phyloP scores from a whole-genome alignment of 2,888 invertebrate genomes.

The Empis livida region DNA sequence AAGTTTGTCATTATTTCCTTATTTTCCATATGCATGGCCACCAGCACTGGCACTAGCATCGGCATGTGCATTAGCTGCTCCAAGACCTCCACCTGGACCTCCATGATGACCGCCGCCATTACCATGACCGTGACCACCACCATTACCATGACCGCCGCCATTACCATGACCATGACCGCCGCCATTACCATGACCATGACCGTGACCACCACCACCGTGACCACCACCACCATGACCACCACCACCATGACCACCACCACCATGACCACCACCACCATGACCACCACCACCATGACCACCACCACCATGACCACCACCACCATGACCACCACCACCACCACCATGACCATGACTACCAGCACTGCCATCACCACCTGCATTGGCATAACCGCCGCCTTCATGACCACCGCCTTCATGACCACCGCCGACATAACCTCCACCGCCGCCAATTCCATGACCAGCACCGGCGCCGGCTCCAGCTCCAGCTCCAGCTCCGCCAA shows the following conservation, averaged over 20 bases:
- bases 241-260: background rate
- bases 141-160: background rate
- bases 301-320: background rate
- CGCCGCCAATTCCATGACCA: background rate
- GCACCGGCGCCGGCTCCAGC: background rate
- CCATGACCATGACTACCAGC: background rate
- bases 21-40: background rate
- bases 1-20: background rate
- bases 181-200: slow-evolving; percentile 5
- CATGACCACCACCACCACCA: background rate
- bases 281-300: background rate
- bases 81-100: background rate
- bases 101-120: slow-evolving; percentile 3
- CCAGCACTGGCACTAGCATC: background rate
- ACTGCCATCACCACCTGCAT: background rate
- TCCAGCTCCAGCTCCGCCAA: background rate
- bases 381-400: background rate
- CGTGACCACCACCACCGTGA: background rate
- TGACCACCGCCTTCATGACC: background rate
- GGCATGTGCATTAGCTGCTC: background rate
- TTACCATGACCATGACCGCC: slow-evolving; percentile 3
- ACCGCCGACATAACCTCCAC: slow-evolving; percentile 5
- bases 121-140: slow-evolving; percentile 1
- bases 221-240: background rate
- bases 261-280: background rate